phyloP scores from a whole-genome alignment of 2,113 vertebrate genomes.

The Urocitellus parryii region DNA sequence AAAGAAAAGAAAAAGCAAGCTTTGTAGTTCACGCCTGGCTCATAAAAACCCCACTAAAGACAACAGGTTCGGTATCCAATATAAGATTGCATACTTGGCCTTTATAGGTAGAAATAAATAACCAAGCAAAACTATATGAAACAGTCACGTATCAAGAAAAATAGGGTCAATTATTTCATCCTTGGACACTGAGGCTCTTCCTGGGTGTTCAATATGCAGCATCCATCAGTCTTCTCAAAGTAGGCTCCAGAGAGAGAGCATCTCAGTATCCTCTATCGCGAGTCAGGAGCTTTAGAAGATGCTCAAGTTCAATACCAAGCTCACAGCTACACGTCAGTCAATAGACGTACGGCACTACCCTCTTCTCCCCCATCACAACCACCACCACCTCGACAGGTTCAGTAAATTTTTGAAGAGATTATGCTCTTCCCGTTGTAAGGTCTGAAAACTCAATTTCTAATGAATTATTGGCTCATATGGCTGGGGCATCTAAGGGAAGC shows the following conservation, averaged over 20 bases:
- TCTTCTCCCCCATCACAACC: not conserved
- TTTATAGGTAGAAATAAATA: not conserved
- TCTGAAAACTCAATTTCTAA: not conserved
- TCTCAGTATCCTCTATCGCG: not conserved
- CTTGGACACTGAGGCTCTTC: not conserved
- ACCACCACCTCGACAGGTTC: not conserved
- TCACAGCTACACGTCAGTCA: not conserved
- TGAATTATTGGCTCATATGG: not conserved
- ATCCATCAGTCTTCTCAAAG: not conserved
- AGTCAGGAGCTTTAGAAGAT: conserved; percentile 18
- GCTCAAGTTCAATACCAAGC: not conserved
- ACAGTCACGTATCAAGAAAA: not conserved
- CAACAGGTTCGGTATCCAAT: not conserved
- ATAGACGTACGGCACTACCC: not conserved
- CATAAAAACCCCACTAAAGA: not conserved
- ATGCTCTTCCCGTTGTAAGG: not conserved
- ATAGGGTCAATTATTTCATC: not conserved
- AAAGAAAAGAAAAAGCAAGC: too few relatives aligned
- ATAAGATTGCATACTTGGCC: not conserved
- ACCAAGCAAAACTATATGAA: not conserved
- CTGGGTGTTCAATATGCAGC: not conserved
- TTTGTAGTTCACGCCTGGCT: not conserved
- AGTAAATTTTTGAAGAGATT: not conserved
- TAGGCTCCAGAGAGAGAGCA: not conserved
- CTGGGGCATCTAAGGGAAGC: not conserved